Base-by-base conservation (phyloP, 2,113 vertebrate species). In the Vidua macroura region DNA sequence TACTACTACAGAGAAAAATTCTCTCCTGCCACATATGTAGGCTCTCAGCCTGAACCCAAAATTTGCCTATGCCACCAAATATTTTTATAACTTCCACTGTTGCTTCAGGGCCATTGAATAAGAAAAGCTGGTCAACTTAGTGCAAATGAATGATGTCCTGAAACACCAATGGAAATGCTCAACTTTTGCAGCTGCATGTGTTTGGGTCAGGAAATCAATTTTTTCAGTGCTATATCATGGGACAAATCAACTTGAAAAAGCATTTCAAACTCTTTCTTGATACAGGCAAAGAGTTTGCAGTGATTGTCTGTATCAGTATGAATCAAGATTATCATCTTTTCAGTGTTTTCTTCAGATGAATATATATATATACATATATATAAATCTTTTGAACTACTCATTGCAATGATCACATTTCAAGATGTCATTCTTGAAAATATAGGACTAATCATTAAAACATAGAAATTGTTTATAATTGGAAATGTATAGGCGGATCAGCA, bases 401-500 rank as follows among this genome's bases (percentile, higher is more conserved):
- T 66, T 86, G 51, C 25, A 93, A 22, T 89, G 85, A 82, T 37
- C 74, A 78, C 56, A 72, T 92, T 84, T 96, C 44, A 49, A 83
- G 70, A 89, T 91, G 79, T 69, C 22, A 70, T 73, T 92, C 55
- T 86, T 53, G 41, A 56, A 91, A 92, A 69, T 3, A 3, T 69
- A 73, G 46, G 18, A 15, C 63, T 92, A 49, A 82, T 74, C 23
- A 31, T 51, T 51, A 82, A 83, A 92, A 59, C 48, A 77, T 18
- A 37, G 33, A 17, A 70, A 67, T 95, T 89, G 33, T 64, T 89
- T 95, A 84, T 82, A 91, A 85, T 52, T 87, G 75, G 93, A 87
- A 93, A 73, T 1, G 1, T 55, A 59, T n/a, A 84, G 81, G 90
- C 3, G 2, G 44, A 53, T 72, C n/a, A 79, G 17, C 16, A 53